Conservation (phyloP, 2,797 vertebrate genomes). For the Psittacula derbiana region DNA sequence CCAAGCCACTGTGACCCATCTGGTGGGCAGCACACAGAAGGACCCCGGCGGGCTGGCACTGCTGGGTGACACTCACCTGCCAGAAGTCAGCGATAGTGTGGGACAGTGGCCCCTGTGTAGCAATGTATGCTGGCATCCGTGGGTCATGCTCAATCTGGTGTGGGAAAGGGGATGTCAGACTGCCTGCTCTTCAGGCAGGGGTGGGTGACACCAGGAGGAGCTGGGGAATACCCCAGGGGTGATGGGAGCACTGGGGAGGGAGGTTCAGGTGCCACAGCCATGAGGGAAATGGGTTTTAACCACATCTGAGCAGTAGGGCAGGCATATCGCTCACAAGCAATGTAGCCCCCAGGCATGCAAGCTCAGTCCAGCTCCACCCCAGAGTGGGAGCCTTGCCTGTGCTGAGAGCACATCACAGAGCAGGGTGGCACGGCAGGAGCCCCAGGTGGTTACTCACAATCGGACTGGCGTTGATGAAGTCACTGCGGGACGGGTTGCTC, state of each 20-base stretch:
- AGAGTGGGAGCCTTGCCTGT: background rate
- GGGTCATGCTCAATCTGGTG: constrained; percentile 94
- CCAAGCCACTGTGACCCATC: background rate
- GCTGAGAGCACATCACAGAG: background rate
- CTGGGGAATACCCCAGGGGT: background rate
- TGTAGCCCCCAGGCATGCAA: background rate
- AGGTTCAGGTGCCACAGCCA: background rate
- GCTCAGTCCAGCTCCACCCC: background rate
- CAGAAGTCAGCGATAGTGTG: constrained; percentile 98
- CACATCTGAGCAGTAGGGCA: background rate
- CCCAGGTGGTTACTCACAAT: constrained; percentile 82
- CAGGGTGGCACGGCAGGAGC: background rate
- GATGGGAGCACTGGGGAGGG: background rate
- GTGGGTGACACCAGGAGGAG: background rate
- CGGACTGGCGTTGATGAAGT: constrained; percentile 96
- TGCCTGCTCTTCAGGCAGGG: fast-evolving
- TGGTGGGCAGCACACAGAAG: background rate
- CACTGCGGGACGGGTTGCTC: constrained; percentile 86
- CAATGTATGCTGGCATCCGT: constrained; percentile 93
- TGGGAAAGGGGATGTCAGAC: background rate
- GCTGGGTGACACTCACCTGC: constrained; percentile 80
- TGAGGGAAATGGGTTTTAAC: background rate
- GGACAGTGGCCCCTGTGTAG: constrained; percentile 92
- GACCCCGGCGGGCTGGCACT: fast-evolving
- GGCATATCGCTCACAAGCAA: background rate